Evolutionary conservation across 2,113 vertebrate species (phyloP), one percentile per base, ranked within the genome.

Genomic region (Ceyx cyanopectus): DNA sequence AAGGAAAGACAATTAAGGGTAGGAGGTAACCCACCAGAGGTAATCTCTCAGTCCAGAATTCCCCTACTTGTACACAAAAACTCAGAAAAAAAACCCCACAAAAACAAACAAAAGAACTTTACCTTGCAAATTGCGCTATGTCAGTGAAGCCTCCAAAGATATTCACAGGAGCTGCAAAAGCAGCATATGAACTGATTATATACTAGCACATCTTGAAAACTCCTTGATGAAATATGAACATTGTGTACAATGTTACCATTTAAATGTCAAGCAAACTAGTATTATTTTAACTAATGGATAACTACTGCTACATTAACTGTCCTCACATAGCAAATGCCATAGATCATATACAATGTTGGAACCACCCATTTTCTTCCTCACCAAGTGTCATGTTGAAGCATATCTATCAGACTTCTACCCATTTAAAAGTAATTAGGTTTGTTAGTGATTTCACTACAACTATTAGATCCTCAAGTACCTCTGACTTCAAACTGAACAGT

Each of bases 251-350:
- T 10, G 1, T 56, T 95, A 68, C 9, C 22, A 88, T 72, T 87
- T 93, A 89, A 93, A 72, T 69, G 20, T 29, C 65, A 92, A n/a
- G 57, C 26, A 23, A 91, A 87, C 56, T 66, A 80, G n/a, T 20
- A 56, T 19, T 72, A 75, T 85, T 93, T 84, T 57, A 89, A 94
- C 50, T 43, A 23, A 46, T 23, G 53, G 40, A 7, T 85, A 88
- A 61, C 8, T 83, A 14, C 32, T 87, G 27, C 70, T 77, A 81
- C 50, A 93, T 14, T 69, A 92, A 72, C 48, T 89, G 19, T 12
- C 23, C 51, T 29, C 10, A 40, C 8, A 23, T 10, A 67, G 57
- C 24, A 83, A 14, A 51, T 67, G 11, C n/a, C n/a, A 22, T 46
- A 48, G 14, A 53, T 58, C 10, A 85, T n/a, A 62, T 68, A 57